Conservation (phyloP, 2,888 invertebrate genomes). For the Tinea pellionella region DNA sequence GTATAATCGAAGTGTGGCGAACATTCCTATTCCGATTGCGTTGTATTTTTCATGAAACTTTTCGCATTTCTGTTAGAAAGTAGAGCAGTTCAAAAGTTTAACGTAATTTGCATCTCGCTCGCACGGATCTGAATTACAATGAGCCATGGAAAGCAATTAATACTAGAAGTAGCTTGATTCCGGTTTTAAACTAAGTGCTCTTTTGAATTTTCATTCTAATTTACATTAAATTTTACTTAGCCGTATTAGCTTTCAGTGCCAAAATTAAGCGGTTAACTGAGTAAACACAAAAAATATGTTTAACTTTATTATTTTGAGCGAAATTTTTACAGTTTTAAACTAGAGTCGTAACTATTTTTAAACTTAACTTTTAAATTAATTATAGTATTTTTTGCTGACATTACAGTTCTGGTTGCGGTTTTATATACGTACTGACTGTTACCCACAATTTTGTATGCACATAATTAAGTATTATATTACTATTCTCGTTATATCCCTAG, state of each 20-base stretch:
- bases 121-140: conserved; percentile 61
- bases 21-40: conserved; percentile 36
- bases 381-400: not conserved
- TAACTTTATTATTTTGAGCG: not conserved
- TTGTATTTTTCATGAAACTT: conserved; percentile 51
- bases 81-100: conserved; percentile 54
- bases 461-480: no score
- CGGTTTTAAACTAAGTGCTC: conserved; percentile 62
- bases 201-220: conserved; percentile 48
- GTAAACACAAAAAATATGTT: not conserved
- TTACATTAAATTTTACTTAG: conserved; percentile 23
- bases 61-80: conserved; percentile 59
- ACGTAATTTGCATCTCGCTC: conserved; percentile 62
- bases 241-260: conserved; percentile 10
- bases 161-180: conserved; percentile 61
- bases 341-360: not conserved
- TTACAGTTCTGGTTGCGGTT: not conserved
- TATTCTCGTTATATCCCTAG: no score
- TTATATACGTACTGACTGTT: no score
- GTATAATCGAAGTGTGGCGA: conserved; percentile 6
- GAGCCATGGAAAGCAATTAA: conserved; percentile 66
- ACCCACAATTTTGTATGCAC: no score
- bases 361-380: not conserved
- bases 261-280: not conserved
- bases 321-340: not conserved